These are phyloP conservation scores for Megalurothrips usitatus DNA, from an alignment of 2,888 invertebrate species.

Conservation along the genomic window DNA sequence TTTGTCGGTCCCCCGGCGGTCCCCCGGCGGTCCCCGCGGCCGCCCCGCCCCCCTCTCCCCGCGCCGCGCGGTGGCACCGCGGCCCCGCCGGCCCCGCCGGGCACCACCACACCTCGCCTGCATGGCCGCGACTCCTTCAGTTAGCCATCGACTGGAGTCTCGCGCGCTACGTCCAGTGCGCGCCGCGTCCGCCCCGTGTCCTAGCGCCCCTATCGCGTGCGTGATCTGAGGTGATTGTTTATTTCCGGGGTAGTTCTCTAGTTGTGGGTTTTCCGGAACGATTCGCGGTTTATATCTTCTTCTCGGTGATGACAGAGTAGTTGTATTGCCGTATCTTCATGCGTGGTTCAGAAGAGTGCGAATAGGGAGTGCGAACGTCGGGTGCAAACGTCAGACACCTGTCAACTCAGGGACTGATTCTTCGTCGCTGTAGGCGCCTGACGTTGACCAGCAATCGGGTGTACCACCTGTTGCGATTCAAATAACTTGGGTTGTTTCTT, in stretches of 20 bases:
- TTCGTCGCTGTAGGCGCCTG: no score
- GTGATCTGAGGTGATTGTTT: no score
- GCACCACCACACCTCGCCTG: not conserved
- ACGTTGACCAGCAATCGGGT: no score
- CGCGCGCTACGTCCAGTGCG: not conserved
- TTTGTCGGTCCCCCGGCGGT: not conserved
- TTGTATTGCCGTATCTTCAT: no score
- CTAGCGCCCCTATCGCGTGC: not conserved
- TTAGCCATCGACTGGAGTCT: slow-evolving; percentile 22
- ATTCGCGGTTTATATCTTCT: not conserved
- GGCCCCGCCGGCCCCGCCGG: not conserved
- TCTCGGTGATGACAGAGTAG: not conserved
- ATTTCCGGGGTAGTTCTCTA: no score
- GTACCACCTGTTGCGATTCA: no score
- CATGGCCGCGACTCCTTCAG: slow-evolving; percentile 1
- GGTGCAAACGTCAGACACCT: no score
- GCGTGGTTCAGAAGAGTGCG: no score
- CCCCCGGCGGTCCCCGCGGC: not conserved
- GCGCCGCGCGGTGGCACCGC: not conserved
- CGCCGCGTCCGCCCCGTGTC: slow-evolving; percentile 1
- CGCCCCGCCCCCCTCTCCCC: not conserved
- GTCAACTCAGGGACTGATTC: no score
- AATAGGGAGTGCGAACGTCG: no score
- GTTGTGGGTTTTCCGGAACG: not conserved
- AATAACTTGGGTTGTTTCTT: no score